A percentile compares a stretch with the other conserved stretches of the same genome.
Conservation (phyloP, 2,797 vertebrate genomes). For the Mycteria americana region DNA sequence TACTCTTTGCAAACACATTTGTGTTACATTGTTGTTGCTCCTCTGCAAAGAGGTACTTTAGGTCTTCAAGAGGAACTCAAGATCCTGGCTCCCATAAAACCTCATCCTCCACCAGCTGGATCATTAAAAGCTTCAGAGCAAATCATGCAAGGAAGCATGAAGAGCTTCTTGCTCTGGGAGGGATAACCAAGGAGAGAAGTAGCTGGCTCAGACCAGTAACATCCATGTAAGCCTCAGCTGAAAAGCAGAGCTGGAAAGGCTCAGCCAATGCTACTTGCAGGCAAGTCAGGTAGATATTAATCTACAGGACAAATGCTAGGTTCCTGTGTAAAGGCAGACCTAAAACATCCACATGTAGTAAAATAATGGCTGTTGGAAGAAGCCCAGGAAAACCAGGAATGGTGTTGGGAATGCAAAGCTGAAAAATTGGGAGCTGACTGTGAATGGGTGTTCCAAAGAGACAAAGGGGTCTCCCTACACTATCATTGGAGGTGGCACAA, state of each 20-base stretch:
- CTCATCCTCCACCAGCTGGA: neutral
- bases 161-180: neutral
- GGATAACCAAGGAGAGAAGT: neutral
- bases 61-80: neutral
- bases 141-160: neutral
- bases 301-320: neutral
- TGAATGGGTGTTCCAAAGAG: neutral
- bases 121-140: neutral
- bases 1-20: neutral
- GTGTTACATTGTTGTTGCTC: neutral
- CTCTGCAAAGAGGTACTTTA: neutral
- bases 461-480: neutral
- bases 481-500: neutral
- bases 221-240: neutral
- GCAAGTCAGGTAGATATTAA: neutral
- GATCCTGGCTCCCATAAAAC: neutral
- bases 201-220: neutral
- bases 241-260: neutral
- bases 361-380: neutral
- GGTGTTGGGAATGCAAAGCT: neutral
- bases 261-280: neutral
- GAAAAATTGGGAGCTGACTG: neutral
- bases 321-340: neutral
- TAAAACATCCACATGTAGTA: neutral
- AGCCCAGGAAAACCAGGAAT: neutral